phyloP scores from a whole-genome alignment of 35 echinoderm and acorn worm genomes.

The Lytechinus variegatus region DNA sequence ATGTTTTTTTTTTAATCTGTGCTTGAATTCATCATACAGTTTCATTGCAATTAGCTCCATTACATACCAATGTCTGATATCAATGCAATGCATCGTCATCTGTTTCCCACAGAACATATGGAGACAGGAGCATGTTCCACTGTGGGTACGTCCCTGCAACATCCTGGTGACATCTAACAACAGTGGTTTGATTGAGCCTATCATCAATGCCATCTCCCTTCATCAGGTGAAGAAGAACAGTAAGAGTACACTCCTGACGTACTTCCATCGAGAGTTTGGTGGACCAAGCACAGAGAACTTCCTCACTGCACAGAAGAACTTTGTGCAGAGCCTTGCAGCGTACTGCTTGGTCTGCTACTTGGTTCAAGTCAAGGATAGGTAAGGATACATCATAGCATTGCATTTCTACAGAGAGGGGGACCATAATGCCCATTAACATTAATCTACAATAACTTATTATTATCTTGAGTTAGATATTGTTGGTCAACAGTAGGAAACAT shows the following conservation, averaged over 20 bases:
- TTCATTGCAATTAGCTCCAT: too few relatives aligned
- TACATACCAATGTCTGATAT: too few relatives aligned
- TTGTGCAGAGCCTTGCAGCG: slow-evolving; percentile 94
- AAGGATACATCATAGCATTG: neutral
- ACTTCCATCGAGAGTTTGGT: slow-evolving; percentile 93
- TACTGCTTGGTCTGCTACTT: slow-evolving; percentile 96
- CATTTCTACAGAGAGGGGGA: too few relatives aligned
- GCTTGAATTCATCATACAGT: too few relatives aligned
- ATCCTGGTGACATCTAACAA: slow-evolving; percentile 96
- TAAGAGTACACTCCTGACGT: slow-evolving; percentile 84
- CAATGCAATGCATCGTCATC: neutral
- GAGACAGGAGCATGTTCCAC: slow-evolving; percentile 88
- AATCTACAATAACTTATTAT: too few relatives aligned
- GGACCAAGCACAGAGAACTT: slow-evolving; percentile 87
- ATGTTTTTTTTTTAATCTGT: too few relatives aligned
- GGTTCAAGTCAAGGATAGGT: slow-evolving; percentile 98
- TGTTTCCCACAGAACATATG: slow-evolving; percentile 72
- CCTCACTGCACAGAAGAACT: slow-evolving; percentile 95
- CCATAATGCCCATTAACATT: too few relatives aligned
- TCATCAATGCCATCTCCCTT: slow-evolving; percentile 95
- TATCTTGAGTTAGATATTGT: too few relatives aligned
- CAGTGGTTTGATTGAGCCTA: slow-evolving; percentile 95
- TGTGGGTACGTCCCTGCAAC: slow-evolving; percentile 91
- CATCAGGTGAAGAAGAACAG: slow-evolving; percentile 99
- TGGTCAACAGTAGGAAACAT: too few relatives aligned